Base-by-base conservation (phyloP, 2,888 invertebrate genomes). In the Arge pagana region DNA sequence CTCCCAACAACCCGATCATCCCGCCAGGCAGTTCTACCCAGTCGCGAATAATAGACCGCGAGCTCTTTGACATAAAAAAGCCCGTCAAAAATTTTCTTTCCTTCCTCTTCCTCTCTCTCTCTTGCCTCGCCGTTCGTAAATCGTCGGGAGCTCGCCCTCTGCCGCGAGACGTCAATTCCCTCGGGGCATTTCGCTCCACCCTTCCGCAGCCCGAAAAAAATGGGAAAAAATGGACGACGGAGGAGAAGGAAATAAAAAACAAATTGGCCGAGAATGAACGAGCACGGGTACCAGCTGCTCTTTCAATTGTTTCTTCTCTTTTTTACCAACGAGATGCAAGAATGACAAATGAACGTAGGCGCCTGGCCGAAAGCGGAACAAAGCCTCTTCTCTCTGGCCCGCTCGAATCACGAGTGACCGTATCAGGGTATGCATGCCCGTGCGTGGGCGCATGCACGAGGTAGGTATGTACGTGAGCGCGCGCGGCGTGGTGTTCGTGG, bases 291-390 rank as follows among this genome's bases (percentile, higher is more conserved):
- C 21, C 45, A 45, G 45, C 45, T 45, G 45, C 45, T 45, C 45
- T 45, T 33, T 33, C 45, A 33, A 45, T 45, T 45, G 45, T 45
- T 45, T 45, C n/a, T n/a, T n/a, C 45, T 45, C 45, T 26, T 26
- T 2, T 3, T 10, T 8, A 26, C 45, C 45, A 33, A 45, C 33
- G 45, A 45, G 23, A 31, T 8, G 35, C 19, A 30, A 33, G 45
- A 33, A 45, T 45, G 45, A 45, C 33, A 45, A 45, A 45, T 45
- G 45, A 45, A 33, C 45, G 23, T n/a, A 42, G 10, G 19, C 13
- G 42, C 30, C 42, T 42, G 42, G 13, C 45, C 45, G 45, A 33
- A 45, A 45, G 10, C 45, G 33, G 33, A 45, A 45, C 45, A 45
- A 45, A 45, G 45, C 45, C 45, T n/a, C n/a, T n/a, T n/a, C n/a